Evolutionary conservation across 2,888 invertebrate genomes (phyloP), one percentile per base, ranked within the genome.

Genomic region (Cotesia congregata): DNA sequence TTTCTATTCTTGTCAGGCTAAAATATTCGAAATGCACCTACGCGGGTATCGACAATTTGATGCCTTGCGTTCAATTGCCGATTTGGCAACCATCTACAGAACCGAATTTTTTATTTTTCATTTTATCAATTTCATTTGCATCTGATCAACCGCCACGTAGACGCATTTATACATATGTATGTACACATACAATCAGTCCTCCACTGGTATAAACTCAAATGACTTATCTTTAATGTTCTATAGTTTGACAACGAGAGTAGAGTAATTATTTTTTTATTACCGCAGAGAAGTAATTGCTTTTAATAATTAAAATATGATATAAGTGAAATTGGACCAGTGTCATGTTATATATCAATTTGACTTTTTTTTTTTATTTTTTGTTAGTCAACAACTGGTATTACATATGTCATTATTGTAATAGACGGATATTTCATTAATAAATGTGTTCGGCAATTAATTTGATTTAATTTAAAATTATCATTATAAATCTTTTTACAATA

Each of bases 1-100:
- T 78, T 79, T 77, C 72, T 67, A 71, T 79, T 77, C 76, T 50
- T 69, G 67, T 61, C 72, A 40, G 50, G 65, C 12, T 50, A 50
- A 50, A 50, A 50, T 50, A 60, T 59, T 77, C 72, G 67, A 77
- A 77, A 40, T 67, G 38, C 20, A 38, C 12, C 72, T 65, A 76
- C 65, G 59, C 61, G 41, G 20, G 50, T 50, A 50, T 50, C 50
- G 50, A 50, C 9, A 50, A 50, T 50, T 50, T 7, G 12, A 50
- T 50, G 50, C 9, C 50, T 41, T 50, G 15, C 59, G 61, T 72
- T 50, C 71, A 64, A 50, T 74, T 71, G 50, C 41, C 12, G 64
- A 50, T 50, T 50, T 50, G 50, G 50, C 38, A 17, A 69, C 17
- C 40, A 41, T 41, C 15, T 65, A 15, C 60, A 50, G 30, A 70